Base-by-base conservation (phyloP, 2,113 vertebrate species). In the Pelobates fuscus region DNA sequence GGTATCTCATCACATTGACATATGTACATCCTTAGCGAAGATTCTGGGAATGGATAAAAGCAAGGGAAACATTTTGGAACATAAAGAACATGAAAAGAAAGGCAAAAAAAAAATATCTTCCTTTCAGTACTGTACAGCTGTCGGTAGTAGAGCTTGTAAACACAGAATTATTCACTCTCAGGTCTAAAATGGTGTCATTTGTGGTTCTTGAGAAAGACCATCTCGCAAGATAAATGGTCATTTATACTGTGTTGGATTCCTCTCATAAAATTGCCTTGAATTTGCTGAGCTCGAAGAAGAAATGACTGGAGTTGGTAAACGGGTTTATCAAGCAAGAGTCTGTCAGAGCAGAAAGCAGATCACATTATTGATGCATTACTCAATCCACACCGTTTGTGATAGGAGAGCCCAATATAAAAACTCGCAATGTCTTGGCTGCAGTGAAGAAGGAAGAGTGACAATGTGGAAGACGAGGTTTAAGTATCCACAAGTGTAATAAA, bases 201-300 rank as follows among this genome's bases (percentile, higher is more conserved):
- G n/a, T 59, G 63, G 25, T 44, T 67, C 23, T 37, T 32, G 63
- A 44, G 55, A 75, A 75, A 67, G 71, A 59, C 71, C 63, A 75
- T 75, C 63, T 67, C 32, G 41, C 12, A 60, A 67, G 72, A 75
- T 67, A 46, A 75, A 75, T 75, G 72, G 72, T 67, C 72, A 75
- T 75, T 75, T 67, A 59, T 67, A 67, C 25, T 23, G 25, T 14
- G 24, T 11, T 43, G 37, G 8, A 18, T 67, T 66, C 30, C 59
- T 60, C 17, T 44, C 37, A 7, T 67, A 46, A 23, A 75, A 58
- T 58, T 66, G 63, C 63, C 52, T 25, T 29, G 54, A 59, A 75
- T 67, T 75, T 57, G 29, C 26, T 18, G 24, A 46, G 52, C 72
- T 75, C 27, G 5, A 55, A 25, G 18, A 55, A 59, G 32, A 67